phyloP scores from a whole-genome alignment of 2,888 invertebrate genomes.

The Tinea semifulvella region DNA sequence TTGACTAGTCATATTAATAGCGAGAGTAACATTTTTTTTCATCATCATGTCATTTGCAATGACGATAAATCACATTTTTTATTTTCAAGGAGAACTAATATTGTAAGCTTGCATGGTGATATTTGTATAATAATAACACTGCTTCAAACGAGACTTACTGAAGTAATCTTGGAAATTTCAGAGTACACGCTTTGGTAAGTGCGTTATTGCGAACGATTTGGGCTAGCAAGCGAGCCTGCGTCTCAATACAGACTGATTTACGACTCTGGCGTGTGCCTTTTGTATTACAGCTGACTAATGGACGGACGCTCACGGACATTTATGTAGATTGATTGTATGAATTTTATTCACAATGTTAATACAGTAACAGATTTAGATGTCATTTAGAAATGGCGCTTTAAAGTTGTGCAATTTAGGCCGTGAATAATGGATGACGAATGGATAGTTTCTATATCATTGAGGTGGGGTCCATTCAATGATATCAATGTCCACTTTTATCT shows the following conservation, averaged over 20 bases:
- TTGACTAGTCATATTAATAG: too few relatives aligned
- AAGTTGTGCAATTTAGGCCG: constrained; percentile 67
- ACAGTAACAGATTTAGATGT: constrained; percentile 68
- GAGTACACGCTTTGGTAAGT: too few relatives aligned
- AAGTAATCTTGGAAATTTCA: too few relatives aligned
- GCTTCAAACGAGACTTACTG: too few relatives aligned
- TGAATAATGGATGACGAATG: constrained; percentile 66
- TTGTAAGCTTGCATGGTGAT: too few relatives aligned
- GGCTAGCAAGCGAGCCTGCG: constrained; percentile 35
- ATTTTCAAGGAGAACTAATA: too few relatives aligned
- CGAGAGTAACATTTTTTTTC: too few relatives aligned
- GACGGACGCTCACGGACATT: constrained; percentile 66
- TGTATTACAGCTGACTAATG: constrained; percentile 64
- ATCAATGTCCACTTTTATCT: constrained; percentile 20
- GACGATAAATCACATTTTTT: too few relatives aligned
- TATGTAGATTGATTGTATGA: constrained; percentile 68
- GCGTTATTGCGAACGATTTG: constrained; percentile 57
- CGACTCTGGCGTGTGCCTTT: constrained; percentile 66
- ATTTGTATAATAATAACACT: too few relatives aligned
- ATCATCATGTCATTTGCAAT: too few relatives aligned
- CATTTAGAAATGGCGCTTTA: constrained; percentile 67
- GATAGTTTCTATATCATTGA: constrained; percentile 41
- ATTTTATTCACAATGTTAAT: constrained; percentile 68
- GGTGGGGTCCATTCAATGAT: constrained; percentile 49
- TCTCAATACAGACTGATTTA: constrained; percentile 64